These are phyloP conservation scores for Plecturocebus donacophilus DNA, from an alignment of 2,113 vertebrate species.

Conservation along the genomic window DNA sequence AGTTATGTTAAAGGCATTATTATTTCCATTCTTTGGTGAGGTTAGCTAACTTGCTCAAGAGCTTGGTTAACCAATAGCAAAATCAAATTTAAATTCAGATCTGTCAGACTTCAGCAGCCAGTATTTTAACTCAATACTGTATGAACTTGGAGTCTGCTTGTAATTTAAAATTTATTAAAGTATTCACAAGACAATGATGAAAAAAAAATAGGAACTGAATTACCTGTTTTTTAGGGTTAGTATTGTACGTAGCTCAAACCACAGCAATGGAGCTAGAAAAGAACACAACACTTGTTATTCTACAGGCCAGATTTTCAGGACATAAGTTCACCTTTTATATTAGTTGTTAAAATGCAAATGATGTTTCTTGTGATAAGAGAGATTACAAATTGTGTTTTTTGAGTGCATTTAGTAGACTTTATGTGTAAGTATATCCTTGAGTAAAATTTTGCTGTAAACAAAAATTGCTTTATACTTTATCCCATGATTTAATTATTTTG, in stretches of 20 bases:
- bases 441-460: background rate
- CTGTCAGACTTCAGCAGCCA: background rate
- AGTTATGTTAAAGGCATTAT: background rate
- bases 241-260: background rate
- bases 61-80: background rate
- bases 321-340: background rate
- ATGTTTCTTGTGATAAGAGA: background rate
- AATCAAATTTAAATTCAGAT: background rate
- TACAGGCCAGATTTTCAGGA: background rate
- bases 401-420: background rate
- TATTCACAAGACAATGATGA: background rate
- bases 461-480: background rate
- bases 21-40: background rate
- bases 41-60: background rate
- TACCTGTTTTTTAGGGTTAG: background rate
- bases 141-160: background rate
- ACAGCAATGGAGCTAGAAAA: background rate
- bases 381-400: background rate
- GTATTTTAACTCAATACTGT: background rate
- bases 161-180: background rate
- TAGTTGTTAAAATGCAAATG: slow-evolving; percentile 20
- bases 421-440: background rate
- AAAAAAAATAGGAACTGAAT: background rate
- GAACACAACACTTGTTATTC: background rate
- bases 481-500: background rate